Base-by-base conservation (phyloP, 2,113 vertebrate genomes). In the Agapornis roseicollis region DNA sequence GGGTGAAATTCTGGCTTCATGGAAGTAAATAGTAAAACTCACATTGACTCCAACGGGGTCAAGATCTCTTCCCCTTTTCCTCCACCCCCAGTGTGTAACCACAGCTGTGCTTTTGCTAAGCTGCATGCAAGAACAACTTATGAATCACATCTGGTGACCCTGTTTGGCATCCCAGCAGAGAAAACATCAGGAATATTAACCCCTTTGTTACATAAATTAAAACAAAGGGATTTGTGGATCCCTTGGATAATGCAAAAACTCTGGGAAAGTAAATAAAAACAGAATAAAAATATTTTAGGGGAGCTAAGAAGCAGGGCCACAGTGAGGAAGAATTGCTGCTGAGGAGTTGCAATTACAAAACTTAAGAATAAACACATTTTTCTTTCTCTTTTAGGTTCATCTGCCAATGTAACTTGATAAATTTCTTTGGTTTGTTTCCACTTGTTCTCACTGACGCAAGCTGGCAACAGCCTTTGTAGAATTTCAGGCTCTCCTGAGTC, bases 401-500 rank as follows among this genome's bases (percentile, higher is more conserved):
- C 95, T 96, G 94, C 91, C 86, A 94, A 85, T 71, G 69, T 90
- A 76, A 88, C 60, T 81, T 88, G 96, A 97, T 95, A 95, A 90
- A 94, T 90, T 92, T 86, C 68, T 96, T 97, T 97, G 93, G 92
- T 96, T 95, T 97, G 2, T 89, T 97, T 97, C 96, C 96, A 95
- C 29, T 88, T 97, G 91, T 97, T 96, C 97, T 97, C 85, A 41
- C 74, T 97, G 97, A 98, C 23, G 66, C 93, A 92, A 93, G 47
- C 81, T 97, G 97, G 97, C 96, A 98, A 95, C 56, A 74, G 60
- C 18, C 22, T 94, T 96, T 93, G 92, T 92, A 94, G 73, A 95
- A 93, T 95, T 94, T 96, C 89, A 89, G 70, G 90, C 85, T 91
- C 71, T 96, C 91, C 89, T 82, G 85, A 96, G 93, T 93, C 73